Evolutionary conservation across 1,140 invertebrate species (phyloP), one percentile per base, ranked within the genome.

Genomic region (Hydropsyche tenuis): DNA sequence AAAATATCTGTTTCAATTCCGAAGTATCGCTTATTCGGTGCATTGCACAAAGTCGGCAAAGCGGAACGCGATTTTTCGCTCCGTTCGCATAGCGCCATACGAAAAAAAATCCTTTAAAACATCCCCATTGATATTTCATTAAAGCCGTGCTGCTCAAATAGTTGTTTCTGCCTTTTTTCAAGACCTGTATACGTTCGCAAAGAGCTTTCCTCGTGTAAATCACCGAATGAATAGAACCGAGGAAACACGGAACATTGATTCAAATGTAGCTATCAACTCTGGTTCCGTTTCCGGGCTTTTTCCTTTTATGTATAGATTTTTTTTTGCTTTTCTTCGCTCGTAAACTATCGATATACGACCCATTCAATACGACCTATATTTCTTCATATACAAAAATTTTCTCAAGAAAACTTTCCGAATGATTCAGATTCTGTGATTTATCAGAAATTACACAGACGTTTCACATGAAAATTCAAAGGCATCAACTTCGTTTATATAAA

Each of bases 121-220:
- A 3, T 9, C 22, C 1, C 20, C 23, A 60, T 27, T 23, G 23
- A 25, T 20, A 23, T 22, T 23, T 60, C 56, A 23, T 27, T 60
- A 60, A 27, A 60, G 23, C 23, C 25, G 30, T 9, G 30, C 56
- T 12, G 20, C 23, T 60, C 20, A 23, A 60, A 60, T 27, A 22
- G 11, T 60, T 60, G 9, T 23, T 27, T 60, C 25, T 60, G 11
- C 25, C 7, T 23, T 25, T 12, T 60, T 60, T 18, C 20, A 14
- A 60, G 16, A 25, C 22, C 9, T 9, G 30, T 37, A 22, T 25
- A 60, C 23, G 56, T 22, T 20, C 25, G 56, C 56, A 60, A 60
- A 60, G 56, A 60, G 56, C 56, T 60, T 60, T 60, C 23, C 56
- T 60, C 56, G 56, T 20, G 56, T 60, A 60, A 60, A 60, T 60